Conservation (phyloP, 37 sponge, comb jelly and placozoan species). For the Bolinopsis microptera region DNA sequence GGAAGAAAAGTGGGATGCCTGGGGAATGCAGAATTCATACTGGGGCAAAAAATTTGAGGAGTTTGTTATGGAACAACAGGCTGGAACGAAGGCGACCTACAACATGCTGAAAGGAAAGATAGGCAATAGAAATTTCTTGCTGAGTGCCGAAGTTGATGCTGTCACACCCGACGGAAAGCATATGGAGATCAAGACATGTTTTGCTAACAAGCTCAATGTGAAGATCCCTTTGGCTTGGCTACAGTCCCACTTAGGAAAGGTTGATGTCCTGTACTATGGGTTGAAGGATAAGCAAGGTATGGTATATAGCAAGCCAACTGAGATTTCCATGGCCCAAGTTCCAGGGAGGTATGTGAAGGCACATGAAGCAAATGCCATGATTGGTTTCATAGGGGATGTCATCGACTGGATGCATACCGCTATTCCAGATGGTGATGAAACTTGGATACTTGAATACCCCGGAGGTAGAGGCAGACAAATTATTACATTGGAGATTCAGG, state of each 20-base stretch:
- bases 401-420: background rate
- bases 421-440: background rate
- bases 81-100: background rate
- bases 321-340: background rate
- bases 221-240: background rate
- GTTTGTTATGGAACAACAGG: background rate
- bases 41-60: slow-evolving; percentile 3
- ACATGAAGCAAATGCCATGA: background rate
- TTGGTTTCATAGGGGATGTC: background rate
- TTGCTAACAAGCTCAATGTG: background rate
- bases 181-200: slow-evolving; percentile 14
- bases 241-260: background rate
- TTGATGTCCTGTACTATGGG: background rate
- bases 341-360: background rate
- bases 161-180: background rate
- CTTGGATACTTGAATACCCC: background rate
- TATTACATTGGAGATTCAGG: background rate
- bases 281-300: background rate
- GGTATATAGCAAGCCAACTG: background rate
- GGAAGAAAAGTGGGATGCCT: background rate
- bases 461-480: background rate
- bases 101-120: slow-evolving; percentile 4
- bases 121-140: background rate
- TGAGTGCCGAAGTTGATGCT: background rate
- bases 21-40: background rate